Evolutionary conservation across 2,113 vertebrate genomes (phyloP).

Genomic region (Rhinogobius similis): DNA sequence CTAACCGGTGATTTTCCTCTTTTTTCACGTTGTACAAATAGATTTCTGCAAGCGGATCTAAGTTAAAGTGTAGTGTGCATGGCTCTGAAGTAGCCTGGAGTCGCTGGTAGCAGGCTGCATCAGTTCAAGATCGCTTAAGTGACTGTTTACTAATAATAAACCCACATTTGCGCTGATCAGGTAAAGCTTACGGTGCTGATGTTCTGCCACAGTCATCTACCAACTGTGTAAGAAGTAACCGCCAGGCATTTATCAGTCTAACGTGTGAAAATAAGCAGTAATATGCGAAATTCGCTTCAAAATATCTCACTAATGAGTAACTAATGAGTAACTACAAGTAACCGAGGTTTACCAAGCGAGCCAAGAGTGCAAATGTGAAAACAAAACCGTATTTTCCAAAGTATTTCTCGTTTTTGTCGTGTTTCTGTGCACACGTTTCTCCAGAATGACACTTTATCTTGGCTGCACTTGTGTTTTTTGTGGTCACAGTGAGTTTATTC

Average conservation of each 20-base stretch:
- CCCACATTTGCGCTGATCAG: background rate
- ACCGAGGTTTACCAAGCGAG: slow-evolving; percentile 7
- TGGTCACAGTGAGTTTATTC: background rate
- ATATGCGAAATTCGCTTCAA: slow-evolving; percentile 4
- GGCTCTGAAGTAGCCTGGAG: slow-evolving; percentile 4
- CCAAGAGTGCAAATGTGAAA: background rate
- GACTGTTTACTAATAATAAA: slow-evolving; percentile 29
- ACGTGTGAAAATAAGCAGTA: background rate
- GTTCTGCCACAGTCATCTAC: background rate
- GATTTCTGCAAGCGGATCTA: background rate
- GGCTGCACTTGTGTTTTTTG: background rate
- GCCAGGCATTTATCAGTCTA: background rate
- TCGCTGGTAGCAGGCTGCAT: slow-evolving; percentile 35
- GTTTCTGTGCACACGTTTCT: background rate
- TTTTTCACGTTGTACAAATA: background rate
- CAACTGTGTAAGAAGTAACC: background rate
- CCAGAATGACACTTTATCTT: background rate
- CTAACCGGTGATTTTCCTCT: background rate
- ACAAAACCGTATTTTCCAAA: background rate
- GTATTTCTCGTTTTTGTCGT: background rate
- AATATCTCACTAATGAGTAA: slow-evolving; percentile 15
- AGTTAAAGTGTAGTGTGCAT: background rate
- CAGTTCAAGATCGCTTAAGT: slow-evolving; percentile 36
- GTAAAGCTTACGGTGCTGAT: background rate
- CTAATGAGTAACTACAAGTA: slow-evolving; percentile 16